phyloP scores from a whole-genome alignment of 2,797 vertebrate species.

The Crax fasciolata region DNA sequence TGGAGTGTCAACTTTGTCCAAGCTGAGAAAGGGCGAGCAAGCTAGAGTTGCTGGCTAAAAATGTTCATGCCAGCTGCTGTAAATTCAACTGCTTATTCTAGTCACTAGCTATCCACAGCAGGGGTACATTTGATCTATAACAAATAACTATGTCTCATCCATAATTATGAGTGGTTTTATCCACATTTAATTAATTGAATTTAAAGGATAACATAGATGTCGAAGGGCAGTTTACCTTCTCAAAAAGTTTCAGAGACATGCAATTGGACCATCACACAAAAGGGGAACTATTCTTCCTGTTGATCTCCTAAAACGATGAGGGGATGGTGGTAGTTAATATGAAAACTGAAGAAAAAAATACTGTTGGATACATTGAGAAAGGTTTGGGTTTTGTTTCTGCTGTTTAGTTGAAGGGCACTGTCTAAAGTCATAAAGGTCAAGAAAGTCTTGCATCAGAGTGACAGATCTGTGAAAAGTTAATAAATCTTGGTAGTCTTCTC shows the following conservation, averaged over 20 bases:
- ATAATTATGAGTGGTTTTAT: background rate
- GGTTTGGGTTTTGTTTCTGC: background rate
- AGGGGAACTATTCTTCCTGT: background rate
- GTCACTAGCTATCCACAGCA: background rate
- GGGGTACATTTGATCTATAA: background rate
- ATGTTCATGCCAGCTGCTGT: too few species aligned
- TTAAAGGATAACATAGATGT: background rate
- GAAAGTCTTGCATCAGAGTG: background rate
- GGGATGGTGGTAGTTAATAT: background rate
- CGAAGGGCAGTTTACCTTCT: background rate
- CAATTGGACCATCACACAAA: background rate
- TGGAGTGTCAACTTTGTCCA: background rate
- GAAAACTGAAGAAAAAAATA: background rate
- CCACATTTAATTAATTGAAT: background rate
- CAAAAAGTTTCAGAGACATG: background rate
- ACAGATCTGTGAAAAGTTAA: background rate
- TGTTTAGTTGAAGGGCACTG: background rate
- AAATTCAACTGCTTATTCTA: background rate
- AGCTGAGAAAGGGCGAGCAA: background rate
- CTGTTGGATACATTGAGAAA: background rate
- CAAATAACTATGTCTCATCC: background rate
- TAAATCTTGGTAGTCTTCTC: background rate
- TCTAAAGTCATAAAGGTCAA: background rate
- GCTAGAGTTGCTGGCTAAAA: background rate
- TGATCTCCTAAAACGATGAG: background rate